These are phyloP conservation scores for Lepidocyrtoides sp. DNA, from an alignment of 2,888 invertebrate genomes.

Conservation along the genomic window DNA sequence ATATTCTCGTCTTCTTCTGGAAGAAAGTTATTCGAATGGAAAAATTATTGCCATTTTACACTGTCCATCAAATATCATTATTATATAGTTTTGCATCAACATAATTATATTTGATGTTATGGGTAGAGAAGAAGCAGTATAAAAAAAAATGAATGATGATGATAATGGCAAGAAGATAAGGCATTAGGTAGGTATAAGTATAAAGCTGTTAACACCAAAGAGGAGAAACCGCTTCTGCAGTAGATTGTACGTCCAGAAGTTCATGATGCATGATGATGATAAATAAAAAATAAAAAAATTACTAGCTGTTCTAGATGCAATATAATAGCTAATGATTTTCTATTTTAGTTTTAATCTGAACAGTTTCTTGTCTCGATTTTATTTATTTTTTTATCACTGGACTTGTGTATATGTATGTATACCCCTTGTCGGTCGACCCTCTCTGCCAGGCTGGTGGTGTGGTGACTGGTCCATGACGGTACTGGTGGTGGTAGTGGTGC, in stretches of 20 bases:
- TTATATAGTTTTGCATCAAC: not conserved
- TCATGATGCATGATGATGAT: no score
- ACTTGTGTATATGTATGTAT: no score
- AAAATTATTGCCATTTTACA: constrained; percentile 9
- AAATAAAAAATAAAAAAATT: no score
- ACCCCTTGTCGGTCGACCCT: no score
- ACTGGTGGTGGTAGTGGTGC: not conserved
- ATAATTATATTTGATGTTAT: not conserved
- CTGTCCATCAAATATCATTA: not conserved
- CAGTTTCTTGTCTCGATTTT: no score
- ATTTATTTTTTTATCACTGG: no score
- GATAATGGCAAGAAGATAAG: not conserved
- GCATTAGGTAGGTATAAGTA: not conserved
- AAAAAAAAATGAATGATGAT: not conserved
- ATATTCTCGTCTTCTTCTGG: not conserved
- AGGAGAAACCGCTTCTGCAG: constrained; percentile 2
- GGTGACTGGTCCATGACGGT: not conserved
- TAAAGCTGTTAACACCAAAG: constrained; percentile 47
- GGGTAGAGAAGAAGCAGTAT: not conserved
- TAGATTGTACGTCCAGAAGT: not conserved
- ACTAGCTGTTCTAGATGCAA: no score
- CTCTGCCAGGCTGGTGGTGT: not conserved
- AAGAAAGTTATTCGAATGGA: not conserved
- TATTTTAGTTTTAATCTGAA: no score
- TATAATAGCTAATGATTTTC: no score